Evolutionary conservation across 2,888 invertebrate genomes (phyloP), one percentile per base, ranked within the genome.

Genomic region (Temnothorax unifasciatus): DNA sequence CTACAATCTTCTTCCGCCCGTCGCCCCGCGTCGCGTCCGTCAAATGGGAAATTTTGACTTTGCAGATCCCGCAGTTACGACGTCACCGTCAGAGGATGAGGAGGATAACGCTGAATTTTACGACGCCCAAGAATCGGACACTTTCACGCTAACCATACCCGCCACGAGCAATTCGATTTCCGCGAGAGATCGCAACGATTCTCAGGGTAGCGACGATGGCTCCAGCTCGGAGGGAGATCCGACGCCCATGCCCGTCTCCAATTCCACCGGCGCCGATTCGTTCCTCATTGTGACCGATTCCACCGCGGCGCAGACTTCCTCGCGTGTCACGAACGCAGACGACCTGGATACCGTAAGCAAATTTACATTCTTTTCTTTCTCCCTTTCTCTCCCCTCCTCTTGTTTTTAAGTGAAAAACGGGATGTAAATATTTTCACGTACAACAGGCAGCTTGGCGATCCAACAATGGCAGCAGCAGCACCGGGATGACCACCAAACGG

Each of bases 71-170:
- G 89, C 90, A n/a, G 92, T 92, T 18, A 94, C 94, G 85, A 94
- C 94, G 73, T 95, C 95, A 29, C 96, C 96, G 88, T 96, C 96
- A 13, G 96, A 96, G 90, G 96, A 96, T 91, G 96, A 96, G 87
- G 96, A 96, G 74, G 96, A 95, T 88, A 95, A 95, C 83, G 94
- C 90, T 3, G 96, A 96, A 89, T 97, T 96, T 93, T 96, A 96
- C 92, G 97, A 97, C 94, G 96, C 96, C 2, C 95, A 96, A 88
- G 96, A 94, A 85, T 92, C 92, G 3, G 94, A 94, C 66, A 93
- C 94, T n/a, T 94, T 95, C 84, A 94, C 94, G 9, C 86, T 95
- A 90, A 94, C 79, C 82, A 91, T 94, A 89, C 91, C 93, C 15
- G 87, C 91, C 25, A 88, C 93, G 4, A 84, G 73, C 25, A 94